Conservation (phyloP, 2,797 vertebrate species). For the Sebastes iracundus region DNA sequence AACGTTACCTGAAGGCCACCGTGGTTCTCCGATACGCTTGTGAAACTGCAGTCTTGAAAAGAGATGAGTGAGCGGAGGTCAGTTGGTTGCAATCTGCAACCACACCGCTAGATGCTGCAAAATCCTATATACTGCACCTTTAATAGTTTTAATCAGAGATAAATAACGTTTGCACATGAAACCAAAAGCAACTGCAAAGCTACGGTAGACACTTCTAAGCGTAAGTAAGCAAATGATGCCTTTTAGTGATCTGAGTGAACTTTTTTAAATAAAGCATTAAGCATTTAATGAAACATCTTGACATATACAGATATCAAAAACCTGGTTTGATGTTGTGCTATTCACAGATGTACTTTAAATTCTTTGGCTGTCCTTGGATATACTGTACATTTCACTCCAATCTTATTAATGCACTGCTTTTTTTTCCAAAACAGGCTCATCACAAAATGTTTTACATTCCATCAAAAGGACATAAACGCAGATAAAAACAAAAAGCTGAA, state of each 20-base stretch:
- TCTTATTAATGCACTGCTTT: slow-evolving; percentile 13
- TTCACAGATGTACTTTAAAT: background rate
- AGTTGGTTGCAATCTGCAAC: too few species aligned
- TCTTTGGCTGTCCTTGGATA: background rate
- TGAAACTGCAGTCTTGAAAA: too few species aligned
- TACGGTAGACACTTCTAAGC: background rate
- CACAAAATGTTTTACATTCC: slow-evolving; percentile 35
- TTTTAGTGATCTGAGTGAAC: background rate
- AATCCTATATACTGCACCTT: too few species aligned
- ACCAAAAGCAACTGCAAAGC: background rate
- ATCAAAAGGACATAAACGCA: slow-evolving; percentile 59
- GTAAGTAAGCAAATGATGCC: background rate
- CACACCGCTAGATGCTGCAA: too few species aligned
- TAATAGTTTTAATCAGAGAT: background rate
- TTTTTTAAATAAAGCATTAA: background rate
- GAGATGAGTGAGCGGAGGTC: too few species aligned
- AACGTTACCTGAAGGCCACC: too few species aligned
- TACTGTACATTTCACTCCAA: background rate
- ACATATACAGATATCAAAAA: background rate
- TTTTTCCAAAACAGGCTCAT: slow-evolving; percentile 25
- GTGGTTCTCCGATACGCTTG: too few species aligned
- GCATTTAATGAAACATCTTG: background rate
- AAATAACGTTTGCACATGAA: background rate
- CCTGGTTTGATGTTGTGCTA: background rate
- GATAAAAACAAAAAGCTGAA: slow-evolving; percentile 47